Conservation (phyloP, 2,888 invertebrate species). For the Thymelicus sylvestris region DNA sequence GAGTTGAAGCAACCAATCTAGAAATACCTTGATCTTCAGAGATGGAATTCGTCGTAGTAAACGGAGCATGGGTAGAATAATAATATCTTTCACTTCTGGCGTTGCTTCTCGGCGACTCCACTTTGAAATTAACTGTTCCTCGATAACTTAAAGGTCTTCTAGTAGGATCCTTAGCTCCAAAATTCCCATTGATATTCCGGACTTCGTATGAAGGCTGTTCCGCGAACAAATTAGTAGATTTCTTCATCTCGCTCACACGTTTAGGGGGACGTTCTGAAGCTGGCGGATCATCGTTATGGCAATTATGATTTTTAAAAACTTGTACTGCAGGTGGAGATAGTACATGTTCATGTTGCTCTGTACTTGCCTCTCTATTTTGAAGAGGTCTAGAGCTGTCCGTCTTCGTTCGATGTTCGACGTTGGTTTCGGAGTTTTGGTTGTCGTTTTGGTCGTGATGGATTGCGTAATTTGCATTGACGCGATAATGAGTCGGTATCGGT, state of each 20-base stretch:
- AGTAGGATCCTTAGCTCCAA: conserved; percentile 61
- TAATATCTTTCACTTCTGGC: conserved; percentile 68
- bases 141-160: conserved; percentile 55
- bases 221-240: conserved; percentile 54
- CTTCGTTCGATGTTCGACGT: conserved; percentile 14
- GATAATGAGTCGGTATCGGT: conserved; percentile 52
- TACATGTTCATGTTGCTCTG: conserved; percentile 53
- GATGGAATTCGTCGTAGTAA: conserved; percentile 46
- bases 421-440: conserved; percentile 30
- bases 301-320: conserved; percentile 75
- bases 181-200: conserved; percentile 61
- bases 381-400: conserved; percentile 53
- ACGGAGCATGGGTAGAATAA: conserved; percentile 56
- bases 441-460: conserved; percentile 33
- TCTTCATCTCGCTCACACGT: conserved; percentile 51
- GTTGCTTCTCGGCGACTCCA: conserved; percentile 59
- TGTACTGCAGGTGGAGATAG: conserved; percentile 58
- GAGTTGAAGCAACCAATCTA: conserved; percentile 83
- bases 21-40: conserved; percentile 67
- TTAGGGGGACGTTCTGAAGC: conserved; percentile 45
- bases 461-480: conserved; percentile 48
- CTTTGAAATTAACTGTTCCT: conserved; percentile 61
- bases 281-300: conserved; percentile 52
- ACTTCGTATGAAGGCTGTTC: conserved; percentile 56
- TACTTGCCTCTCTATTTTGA: conserved; percentile 53